Evolutionary conservation across 2,888 invertebrate species (phyloP).

Genomic region (Archaeoteleia sp.): DNA sequence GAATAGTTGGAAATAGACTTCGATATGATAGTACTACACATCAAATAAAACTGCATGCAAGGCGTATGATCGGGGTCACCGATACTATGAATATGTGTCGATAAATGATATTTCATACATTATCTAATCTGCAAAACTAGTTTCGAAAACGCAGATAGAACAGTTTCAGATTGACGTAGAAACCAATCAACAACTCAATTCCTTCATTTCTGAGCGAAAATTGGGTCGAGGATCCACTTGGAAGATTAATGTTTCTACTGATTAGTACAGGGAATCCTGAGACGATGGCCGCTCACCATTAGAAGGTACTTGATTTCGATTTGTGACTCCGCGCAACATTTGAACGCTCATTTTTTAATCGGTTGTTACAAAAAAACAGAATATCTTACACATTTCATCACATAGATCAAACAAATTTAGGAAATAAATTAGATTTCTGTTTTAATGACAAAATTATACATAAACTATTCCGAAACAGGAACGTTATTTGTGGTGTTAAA

Average conservation of each 20-base stretch:
- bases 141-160: conserved; percentile 25
- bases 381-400: neutral
- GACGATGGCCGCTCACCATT: conserved; percentile 66
- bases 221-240: conserved; percentile 69
- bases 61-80: neutral
- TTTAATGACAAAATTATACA: no score
- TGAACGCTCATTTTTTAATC: conserved; percentile 15
- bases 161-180: conserved; percentile 60
- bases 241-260: conserved; percentile 73
- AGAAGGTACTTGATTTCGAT: conserved; percentile 65
- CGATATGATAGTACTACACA: neutral
- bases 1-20: neutral
- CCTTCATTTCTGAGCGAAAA: conserved; percentile 66
- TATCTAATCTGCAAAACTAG: conserved; percentile 10
- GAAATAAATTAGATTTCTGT: no score
- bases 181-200: conserved; percentile 71
- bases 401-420: no score
- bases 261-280: conserved; percentile 68
- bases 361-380: neutral
- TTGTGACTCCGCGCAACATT: conserved; percentile 60
- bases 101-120: conserved; percentile 2
- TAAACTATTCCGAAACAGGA: no score
- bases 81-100: no score
- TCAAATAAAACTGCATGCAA: neutral
- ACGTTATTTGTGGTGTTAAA: no score